Base-by-base conservation (phyloP, 2,797 vertebrate genomes). In the Parauchenoglanis ngamensis region DNA sequence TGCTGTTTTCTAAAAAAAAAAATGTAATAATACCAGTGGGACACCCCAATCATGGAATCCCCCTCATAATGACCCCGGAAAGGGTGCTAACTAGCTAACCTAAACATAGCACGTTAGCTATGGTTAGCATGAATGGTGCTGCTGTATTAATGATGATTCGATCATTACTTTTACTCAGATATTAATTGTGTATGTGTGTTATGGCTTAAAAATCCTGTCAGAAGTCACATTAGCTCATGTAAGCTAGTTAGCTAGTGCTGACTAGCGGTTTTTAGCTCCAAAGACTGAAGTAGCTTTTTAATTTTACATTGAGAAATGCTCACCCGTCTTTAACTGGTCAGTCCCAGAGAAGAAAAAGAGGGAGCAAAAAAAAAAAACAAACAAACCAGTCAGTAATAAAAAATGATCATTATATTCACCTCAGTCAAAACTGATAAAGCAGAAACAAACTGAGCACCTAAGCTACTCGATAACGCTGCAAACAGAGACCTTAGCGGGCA, bases 261-360 rank as follows among this genome's bases (percentile, higher is more conserved):
- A n/a, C 28, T 35, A 57, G 17, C 35, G 28, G 46, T n/a, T 52
- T 12, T 46, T 76, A 76, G 25, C 21, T 46, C 4, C 46, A 3
- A 25, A 75, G 23, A 25, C 44, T 73, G 70, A 46, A 46, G 7
- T 46, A 46, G 46, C 46, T 5, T 52, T 28, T 46, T 46, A 3
- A 46, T 35, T 44, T 57, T 23, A 68, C 17, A 59, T 7, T 7
- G 25, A 59, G 11, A 21, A 63, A 59, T 90, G 73, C 90, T 92
- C 87, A 95, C 95, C 92, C 87, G 54, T 94, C 92, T 90, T 93
- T 93, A 88, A 79, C 94, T 94, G 91, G 78, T 6, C 21, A 86
- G 56, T 21, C 79, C 63, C 89, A 87, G 77, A 87, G 89, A 84
- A 87, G 2, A 23, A 12, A 13, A 5, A 80, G 35, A 68, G 35